Percentiles rank a stretch among this genome's conserved stretches.
phyloP scores from a whole-genome alignment of 2,113 vertebrate species.

The Chelonoidis abingdonii region DNA sequence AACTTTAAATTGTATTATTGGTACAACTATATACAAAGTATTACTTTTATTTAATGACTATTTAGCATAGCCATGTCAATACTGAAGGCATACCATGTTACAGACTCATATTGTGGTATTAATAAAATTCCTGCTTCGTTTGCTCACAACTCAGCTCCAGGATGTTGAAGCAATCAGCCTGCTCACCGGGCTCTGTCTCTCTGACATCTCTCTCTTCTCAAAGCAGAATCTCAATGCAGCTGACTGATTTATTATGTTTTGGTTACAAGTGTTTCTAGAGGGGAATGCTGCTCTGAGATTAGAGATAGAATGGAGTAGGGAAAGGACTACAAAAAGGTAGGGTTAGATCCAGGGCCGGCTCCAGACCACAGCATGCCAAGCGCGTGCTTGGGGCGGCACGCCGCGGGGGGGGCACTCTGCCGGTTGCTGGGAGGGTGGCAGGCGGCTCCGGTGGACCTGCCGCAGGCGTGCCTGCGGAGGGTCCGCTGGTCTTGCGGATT shows the following conservation, averaged over 20 bases:
- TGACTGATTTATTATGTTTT: not conserved
- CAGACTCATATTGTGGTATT: not conserved
- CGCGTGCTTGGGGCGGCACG: too few relatives aligned
- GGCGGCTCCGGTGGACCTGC: too few relatives aligned
- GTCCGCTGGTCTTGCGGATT: too few relatives aligned
- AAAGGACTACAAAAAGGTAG: not conserved
- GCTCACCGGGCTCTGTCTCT: not conserved
- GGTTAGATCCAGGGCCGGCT: not conserved
- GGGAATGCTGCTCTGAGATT: not conserved
- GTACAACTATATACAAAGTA: not conserved
- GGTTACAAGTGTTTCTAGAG: not conserved
- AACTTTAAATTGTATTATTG: not conserved
- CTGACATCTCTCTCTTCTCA: not conserved
- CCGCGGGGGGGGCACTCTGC: too few relatives aligned
- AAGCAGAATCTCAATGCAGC: not conserved
- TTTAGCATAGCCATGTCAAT: not conserved
- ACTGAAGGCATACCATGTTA: not conserved
- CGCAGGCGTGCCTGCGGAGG: too few relatives aligned
- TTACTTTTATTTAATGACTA: not conserved
- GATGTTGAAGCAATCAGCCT: not conserved
- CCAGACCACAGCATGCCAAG: too few relatives aligned
- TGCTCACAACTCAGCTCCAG: not conserved
- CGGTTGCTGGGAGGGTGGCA: too few relatives aligned
- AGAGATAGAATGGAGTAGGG: not conserved
- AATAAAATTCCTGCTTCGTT: not conserved